These are phyloP conservation scores for Casuarius casuarius DNA, from an alignment of 2,113 vertebrate genomes.

Conservation along the genomic window DNA sequence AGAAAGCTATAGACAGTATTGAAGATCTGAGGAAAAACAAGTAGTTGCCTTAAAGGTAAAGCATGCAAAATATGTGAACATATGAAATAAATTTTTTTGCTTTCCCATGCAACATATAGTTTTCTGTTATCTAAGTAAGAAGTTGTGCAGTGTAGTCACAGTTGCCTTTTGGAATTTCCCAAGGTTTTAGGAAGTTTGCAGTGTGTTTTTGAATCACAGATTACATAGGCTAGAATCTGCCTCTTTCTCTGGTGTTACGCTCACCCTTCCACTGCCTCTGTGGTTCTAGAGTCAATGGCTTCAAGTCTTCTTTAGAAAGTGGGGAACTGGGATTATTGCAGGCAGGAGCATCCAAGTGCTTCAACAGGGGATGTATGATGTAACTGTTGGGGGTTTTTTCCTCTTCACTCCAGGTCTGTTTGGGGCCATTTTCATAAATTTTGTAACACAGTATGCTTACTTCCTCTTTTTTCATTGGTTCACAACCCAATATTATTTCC, in stretches of 20 bases:
- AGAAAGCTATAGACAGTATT: background rate
- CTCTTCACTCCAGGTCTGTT: background rate
- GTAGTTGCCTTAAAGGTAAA: background rate
- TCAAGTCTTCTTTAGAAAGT: background rate
- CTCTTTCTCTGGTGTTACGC: background rate
- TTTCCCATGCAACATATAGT: background rate
- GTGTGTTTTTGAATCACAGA: background rate
- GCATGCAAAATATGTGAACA: background rate
- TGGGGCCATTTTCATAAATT: background rate
- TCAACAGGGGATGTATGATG: background rate
- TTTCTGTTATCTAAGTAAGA: background rate
- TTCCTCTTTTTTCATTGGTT: background rate
- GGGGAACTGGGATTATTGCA: background rate
- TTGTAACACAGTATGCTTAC: background rate
- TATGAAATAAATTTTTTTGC: accelerated
- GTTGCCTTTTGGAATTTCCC: background rate
- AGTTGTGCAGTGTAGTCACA: background rate
- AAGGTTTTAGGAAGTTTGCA: background rate
- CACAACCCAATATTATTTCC: background rate
- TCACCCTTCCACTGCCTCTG: background rate
- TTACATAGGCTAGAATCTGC: background rate
- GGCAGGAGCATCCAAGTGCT: background rate
- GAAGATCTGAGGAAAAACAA: background rate
- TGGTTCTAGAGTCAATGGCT: background rate
- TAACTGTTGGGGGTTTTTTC: background rate